Percentiles rank a stretch among this genome's conserved stretches.
Evolutionary conservation across 2,797 vertebrate species (phyloP).

Genomic region (Rhinoraja longicauda): DNA sequence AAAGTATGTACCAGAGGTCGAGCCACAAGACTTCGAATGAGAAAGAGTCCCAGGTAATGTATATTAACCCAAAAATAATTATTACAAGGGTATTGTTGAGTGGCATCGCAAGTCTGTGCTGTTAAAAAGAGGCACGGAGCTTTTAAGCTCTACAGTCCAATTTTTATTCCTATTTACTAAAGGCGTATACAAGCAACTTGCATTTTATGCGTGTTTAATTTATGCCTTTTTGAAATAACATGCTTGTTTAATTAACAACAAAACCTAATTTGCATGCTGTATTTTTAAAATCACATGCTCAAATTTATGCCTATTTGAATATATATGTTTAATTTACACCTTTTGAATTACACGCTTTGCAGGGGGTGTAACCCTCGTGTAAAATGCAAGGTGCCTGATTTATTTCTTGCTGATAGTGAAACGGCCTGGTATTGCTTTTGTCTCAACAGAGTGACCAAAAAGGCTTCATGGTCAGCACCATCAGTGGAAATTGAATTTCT

Average conservation of each 20-base stretch:
- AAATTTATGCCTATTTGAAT: too few relatives aligned
- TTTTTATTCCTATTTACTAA: background rate
- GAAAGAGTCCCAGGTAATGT: background rate
- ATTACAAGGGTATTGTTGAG: too few relatives aligned
- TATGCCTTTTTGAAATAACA: too few relatives aligned
- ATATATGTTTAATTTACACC: too few relatives aligned
- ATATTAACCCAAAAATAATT: background rate
- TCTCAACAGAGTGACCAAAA: constrained; percentile 58
- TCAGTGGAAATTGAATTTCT: constrained; percentile 68
- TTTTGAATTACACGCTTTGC: too few relatives aligned
- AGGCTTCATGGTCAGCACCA: constrained; percentile 59
- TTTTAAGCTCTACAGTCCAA: background rate
- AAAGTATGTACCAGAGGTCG: background rate
- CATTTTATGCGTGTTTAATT: too few relatives aligned
- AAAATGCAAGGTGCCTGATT: too few relatives aligned
- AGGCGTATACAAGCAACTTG: background rate
- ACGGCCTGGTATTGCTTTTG: background rate
- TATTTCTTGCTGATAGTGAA: background rate
- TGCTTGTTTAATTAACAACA: too few relatives aligned
- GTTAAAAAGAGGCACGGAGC: background rate
- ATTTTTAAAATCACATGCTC: too few relatives aligned
- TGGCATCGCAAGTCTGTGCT: background rate
- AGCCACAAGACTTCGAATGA: constrained; percentile 26
- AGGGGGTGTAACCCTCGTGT: too few relatives aligned
- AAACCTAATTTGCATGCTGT: too few relatives aligned